A percentile compares a stretch with the other conserved stretches of the same genome.
phyloP scores from a whole-genome alignment of 1,140 invertebrate genomes.

The Pachypsylla venusta region DNA sequence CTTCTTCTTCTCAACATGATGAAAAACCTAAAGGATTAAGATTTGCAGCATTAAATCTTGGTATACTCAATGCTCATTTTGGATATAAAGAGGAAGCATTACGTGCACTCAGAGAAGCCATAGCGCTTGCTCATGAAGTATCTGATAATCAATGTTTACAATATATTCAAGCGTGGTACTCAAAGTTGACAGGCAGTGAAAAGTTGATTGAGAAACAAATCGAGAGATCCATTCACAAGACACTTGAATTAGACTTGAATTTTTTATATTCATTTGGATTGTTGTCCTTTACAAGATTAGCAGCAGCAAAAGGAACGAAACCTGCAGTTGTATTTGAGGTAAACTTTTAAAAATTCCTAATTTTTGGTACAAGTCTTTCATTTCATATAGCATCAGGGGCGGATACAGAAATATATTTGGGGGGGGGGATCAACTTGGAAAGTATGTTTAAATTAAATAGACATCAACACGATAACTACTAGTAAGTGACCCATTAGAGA shows the following conservation, averaged over 20 bases:
- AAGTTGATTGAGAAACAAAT: constrained; percentile 36
- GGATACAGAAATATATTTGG: too few relatives aligned
- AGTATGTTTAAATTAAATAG: too few relatives aligned
- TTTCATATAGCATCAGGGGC: too few relatives aligned
- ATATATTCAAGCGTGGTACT: constrained; percentile 66
- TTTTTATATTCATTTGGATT: constrained; percentile 47
- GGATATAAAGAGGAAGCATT: constrained; percentile 52
- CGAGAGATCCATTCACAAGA: constrained; percentile 41
- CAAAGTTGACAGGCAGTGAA: constrained; percentile 41
- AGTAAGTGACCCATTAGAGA: too few relatives aligned
- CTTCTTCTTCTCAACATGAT: constrained; percentile 32
- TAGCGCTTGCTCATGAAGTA: constrained; percentile 72
- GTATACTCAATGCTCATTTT: constrained; percentile 29
- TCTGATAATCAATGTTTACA: constrained; percentile 73
- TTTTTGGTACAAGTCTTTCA: constrained; percentile 7
- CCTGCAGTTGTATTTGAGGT: constrained; percentile 34
- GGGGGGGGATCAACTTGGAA: too few relatives aligned
- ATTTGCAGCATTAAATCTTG: constrained; percentile 79
- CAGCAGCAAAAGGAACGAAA: constrained; percentile 27
- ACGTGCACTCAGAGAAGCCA: constrained; percentile 63
- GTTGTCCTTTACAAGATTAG: constrained; percentile 41
- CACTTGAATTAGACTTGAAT: constrained; percentile 40
- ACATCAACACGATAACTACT: too few relatives aligned
- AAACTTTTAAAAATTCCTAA: too few relatives aligned
- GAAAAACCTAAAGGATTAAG: constrained; percentile 60